phyloP scores from a whole-genome alignment of 2,797 vertebrate genomes.

The Cirrhinus molitorella region DNA sequence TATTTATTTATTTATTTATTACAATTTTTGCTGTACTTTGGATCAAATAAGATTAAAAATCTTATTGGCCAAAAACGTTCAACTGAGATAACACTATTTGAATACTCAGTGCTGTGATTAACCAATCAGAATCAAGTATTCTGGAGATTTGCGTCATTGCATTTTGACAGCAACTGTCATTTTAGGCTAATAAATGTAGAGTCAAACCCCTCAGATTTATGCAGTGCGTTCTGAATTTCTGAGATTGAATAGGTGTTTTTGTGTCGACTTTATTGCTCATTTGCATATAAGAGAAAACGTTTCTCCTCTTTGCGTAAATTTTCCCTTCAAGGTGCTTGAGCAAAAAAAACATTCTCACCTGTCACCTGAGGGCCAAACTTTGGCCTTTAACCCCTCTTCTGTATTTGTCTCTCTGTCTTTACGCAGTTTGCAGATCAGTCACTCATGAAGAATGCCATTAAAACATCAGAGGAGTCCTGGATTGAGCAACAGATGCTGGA shows the following conservation, averaged over 20 bases:
- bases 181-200: no score
- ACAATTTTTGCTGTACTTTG: no score
- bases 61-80: no score
- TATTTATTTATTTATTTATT: no score
- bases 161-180: background rate
- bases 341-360: background rate
- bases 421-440: conserved; percentile 90
- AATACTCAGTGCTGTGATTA: background rate
- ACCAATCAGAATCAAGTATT: background rate
- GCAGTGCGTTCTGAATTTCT: background rate
- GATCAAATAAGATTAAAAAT: no score
- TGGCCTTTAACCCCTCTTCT: conserved; percentile 17
- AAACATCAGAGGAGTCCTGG: conserved; percentile 96
- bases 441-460: conserved; percentile 95
- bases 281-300: background rate
- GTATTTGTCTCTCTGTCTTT: conserved; percentile 29
- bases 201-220: background rate
- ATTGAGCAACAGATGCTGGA: conserved; percentile 97
- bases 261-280: no score
- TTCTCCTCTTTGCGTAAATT: background rate
- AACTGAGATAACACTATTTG: background rate
- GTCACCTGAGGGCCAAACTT: background rate
- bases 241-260: no score
- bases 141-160: background rate
- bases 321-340: background rate